Percentiles rank a stretch among this genome's conserved stretches.
Evolutionary conservation across 2,888 invertebrate species (phyloP).

Genomic region (Apotomis betuletana): DNA sequence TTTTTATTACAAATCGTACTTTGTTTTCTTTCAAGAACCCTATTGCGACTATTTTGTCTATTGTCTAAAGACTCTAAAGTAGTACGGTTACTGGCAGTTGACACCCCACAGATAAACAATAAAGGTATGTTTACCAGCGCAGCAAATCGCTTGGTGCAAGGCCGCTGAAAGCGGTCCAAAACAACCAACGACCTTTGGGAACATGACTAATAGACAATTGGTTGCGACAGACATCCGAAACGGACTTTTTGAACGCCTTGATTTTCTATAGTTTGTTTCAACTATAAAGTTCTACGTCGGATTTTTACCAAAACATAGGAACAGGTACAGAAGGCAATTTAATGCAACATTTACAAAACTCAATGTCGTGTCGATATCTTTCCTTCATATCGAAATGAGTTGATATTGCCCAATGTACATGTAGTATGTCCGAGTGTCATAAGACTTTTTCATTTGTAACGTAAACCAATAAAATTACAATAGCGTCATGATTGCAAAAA

Average conservation of each 20-base stretch:
- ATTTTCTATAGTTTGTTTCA: neutral
- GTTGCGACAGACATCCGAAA: slow-evolving; percentile 32
- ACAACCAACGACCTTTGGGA: slow-evolving; percentile 32
- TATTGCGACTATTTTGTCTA: neutral
- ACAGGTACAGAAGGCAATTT: no score
- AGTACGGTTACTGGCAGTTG: neutral
- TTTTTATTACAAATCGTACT: no score
- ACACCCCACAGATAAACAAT: slow-evolving; percentile 31
- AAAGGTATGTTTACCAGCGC: slow-evolving; percentile 33
- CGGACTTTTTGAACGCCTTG: slow-evolving; percentile 18
- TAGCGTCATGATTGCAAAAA: neutral
- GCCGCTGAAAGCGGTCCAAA: slow-evolving; percentile 39
- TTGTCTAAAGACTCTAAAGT: no score
- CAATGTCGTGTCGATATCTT: neutral
- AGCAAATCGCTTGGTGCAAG: slow-evolving; percentile 37
- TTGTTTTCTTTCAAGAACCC: no score
- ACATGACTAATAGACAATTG: slow-evolving; percentile 41
- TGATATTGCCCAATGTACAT: neutral
- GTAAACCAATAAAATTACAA: neutral
- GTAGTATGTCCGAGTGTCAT: neutral
- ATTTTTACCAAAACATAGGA: no score
- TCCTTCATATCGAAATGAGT: neutral
- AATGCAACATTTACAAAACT: neutral
- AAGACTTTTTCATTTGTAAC: neutral
- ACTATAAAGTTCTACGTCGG: no score